phyloP scores from a whole-genome alignment of 2,888 invertebrate genomes.

The Heteromurus nitidus region DNA sequence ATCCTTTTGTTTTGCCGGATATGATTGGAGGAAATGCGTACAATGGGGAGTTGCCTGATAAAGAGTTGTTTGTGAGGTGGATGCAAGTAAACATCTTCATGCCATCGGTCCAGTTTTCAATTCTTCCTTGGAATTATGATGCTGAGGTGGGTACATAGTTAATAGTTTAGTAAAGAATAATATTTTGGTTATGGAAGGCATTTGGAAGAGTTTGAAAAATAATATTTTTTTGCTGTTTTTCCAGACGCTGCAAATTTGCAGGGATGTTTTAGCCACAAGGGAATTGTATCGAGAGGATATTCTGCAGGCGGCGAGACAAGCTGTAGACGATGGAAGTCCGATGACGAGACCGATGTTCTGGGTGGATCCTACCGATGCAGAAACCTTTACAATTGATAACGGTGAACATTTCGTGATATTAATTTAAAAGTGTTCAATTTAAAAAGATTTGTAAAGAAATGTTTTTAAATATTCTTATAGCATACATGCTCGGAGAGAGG shows the following conservation, averaged over 20 bases:
- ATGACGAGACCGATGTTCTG: conserved; percentile 92
- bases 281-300: conserved; percentile 72
- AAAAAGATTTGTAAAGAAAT: neutral
- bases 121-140: conserved; percentile 87
- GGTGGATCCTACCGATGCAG: conserved; percentile 82
- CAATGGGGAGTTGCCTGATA: conserved; percentile 76
- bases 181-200: neutral
- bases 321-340: conserved; percentile 81
- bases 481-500: conserved; percentile 86
- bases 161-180: neutral
- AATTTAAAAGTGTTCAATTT: neutral
- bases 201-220: neutral
- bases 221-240: neutral
- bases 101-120: conserved; percentile 87
- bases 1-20: conserved; percentile 82
- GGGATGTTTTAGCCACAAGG: conserved; percentile 51
- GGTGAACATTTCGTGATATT: conserved; percentile 74
- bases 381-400: conserved; percentile 78
- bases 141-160: conserved; percentile 76
- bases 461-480: conserved; percentile 77
- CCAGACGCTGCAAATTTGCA: conserved; percentile 53
- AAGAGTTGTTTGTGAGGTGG: conserved; percentile 86
- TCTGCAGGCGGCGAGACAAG: conserved; percentile 79
- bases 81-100: conserved; percentile 86
- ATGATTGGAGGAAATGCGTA: conserved; percentile 78